Conservation (phyloP, 2,797 vertebrate species). For the Chromis chromis region DNA sequence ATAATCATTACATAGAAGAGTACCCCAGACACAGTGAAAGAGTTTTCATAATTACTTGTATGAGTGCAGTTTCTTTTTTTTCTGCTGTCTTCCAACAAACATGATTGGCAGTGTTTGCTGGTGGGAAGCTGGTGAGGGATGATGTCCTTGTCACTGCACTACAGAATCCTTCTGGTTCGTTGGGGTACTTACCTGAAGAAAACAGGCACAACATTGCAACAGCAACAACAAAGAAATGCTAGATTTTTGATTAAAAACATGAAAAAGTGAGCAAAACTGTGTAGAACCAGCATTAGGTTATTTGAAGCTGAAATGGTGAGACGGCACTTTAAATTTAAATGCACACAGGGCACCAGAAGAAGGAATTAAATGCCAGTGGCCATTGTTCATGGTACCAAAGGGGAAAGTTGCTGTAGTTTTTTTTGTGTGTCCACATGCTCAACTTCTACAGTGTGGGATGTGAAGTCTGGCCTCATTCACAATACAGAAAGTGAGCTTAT, state of each 20-base stretch:
- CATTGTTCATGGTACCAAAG: not conserved
- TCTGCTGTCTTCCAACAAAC: not conserved
- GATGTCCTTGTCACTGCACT: not conserved
- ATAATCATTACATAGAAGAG: constrained; percentile 5
- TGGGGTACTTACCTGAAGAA: not conserved
- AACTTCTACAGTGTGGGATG: not conserved
- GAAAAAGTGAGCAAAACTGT: too few relatives aligned
- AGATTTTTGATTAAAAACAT: too few relatives aligned
- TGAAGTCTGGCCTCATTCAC: not conserved
- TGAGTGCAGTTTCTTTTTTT: not conserved
- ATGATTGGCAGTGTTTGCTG: not conserved
- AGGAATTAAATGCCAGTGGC: not conserved
- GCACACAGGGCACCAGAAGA: too few relatives aligned
- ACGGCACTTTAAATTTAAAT: not conserved
- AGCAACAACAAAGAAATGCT: too few relatives aligned
- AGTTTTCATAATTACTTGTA: not conserved
- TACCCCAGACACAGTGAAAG: not conserved
- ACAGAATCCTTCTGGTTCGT: not conserved
- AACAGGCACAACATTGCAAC: not conserved
- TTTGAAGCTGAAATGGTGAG: not conserved
- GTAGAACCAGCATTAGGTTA: too few relatives aligned
- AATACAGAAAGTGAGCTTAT: not conserved
- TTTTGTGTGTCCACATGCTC: not conserved
- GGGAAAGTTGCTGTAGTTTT: not conserved
- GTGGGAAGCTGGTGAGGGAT: not conserved